A percentile compares a stretch with the other conserved stretches of the same genome.
phyloP scores from a whole-genome alignment of 1,140 invertebrate species.

The Saxidomus purpurata region DNA sequence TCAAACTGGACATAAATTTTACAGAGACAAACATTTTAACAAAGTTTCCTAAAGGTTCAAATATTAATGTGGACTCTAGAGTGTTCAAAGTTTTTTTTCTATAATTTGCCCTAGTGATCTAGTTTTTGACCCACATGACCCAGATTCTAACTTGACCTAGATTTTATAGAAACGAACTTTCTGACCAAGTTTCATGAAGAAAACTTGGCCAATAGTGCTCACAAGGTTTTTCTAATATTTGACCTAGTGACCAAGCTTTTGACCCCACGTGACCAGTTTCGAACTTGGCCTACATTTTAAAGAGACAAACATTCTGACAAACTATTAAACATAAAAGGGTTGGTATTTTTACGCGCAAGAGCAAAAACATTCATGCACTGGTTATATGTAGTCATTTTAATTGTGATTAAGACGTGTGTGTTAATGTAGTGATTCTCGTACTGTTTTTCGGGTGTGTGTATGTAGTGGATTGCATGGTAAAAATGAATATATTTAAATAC shows the following conservation, averaged over 20 bases:
- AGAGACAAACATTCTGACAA: neutral
- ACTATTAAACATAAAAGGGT: neutral
- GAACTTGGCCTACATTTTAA: constrained; percentile 35
- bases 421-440: too few relatives aligned
- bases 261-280: too few relatives aligned
- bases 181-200: constrained; percentile 41
- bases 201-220: constrained; percentile 8
- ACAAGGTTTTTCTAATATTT: too few relatives aligned
- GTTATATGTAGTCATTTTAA: constrained; percentile 37
- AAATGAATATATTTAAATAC: constrained; percentile 40
- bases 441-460: constrained; percentile 21
- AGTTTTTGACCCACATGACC: too few relatives aligned
- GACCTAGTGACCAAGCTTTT: too few relatives aligned
- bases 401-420: constrained; percentile 42
- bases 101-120: constrained; percentile 26
- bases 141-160: too few relatives aligned
- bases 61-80: constrained; percentile 21
- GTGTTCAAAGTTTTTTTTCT: too few relatives aligned
- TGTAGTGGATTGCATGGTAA: constrained; percentile 31
- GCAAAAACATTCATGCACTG: neutral
- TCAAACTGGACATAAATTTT: neutral
- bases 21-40: constrained; percentile 11
- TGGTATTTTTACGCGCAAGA: neutral
- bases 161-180: neutral
- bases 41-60: constrained; percentile 21